A percentile compares a stretch with the other conserved stretches of the same genome.
These are phyloP conservation scores for Phaethon lepturus DNA, from an alignment of 2,113 vertebrate genomes.

Conservation along the genomic window DNA sequence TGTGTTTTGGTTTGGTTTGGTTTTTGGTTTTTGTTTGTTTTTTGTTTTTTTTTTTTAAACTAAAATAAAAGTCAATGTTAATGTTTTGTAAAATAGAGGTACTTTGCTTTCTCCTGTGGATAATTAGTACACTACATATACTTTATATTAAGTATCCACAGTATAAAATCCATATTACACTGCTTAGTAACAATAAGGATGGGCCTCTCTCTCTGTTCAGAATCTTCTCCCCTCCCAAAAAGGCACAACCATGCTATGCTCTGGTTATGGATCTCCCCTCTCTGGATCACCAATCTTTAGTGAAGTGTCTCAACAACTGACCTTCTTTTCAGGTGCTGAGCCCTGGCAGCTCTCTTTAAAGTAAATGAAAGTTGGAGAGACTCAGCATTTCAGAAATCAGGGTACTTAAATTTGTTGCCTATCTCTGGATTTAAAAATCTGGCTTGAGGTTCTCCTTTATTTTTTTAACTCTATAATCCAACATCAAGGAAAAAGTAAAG, in stretches of 20 bases:
- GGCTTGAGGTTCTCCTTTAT: neutral
- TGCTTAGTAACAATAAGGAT: neutral
- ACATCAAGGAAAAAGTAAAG: slow-evolving; percentile 25
- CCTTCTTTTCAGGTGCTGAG: slow-evolving; percentile 41
- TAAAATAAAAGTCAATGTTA: neutral
- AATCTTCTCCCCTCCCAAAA: neutral
- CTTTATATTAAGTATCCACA: no score
- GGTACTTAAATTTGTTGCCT: slow-evolving; percentile 15
- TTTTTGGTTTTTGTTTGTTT: no score
- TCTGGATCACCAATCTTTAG: neutral
- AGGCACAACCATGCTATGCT: neutral
- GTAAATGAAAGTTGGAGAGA: neutral
- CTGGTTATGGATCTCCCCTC: neutral
- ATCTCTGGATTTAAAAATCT: slow-evolving; percentile 21
- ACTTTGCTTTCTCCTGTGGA: neutral
- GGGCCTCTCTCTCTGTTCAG: neutral
- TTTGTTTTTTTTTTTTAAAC: no score
- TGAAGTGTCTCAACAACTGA: neutral
- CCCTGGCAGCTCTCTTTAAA: neutral
- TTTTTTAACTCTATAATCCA: slow-evolving; percentile 21
- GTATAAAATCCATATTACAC: neutral
- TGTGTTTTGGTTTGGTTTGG: no score
- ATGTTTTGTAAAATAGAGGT: neutral
- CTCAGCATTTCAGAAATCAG: slow-evolving; percentile 24
- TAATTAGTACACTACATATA: neutral